A percentile compares a stretch with the other conserved stretches of the same genome.
phyloP scores from a whole-genome alignment of 1,140 invertebrate species.

The Phymastichus coffea region DNA sequence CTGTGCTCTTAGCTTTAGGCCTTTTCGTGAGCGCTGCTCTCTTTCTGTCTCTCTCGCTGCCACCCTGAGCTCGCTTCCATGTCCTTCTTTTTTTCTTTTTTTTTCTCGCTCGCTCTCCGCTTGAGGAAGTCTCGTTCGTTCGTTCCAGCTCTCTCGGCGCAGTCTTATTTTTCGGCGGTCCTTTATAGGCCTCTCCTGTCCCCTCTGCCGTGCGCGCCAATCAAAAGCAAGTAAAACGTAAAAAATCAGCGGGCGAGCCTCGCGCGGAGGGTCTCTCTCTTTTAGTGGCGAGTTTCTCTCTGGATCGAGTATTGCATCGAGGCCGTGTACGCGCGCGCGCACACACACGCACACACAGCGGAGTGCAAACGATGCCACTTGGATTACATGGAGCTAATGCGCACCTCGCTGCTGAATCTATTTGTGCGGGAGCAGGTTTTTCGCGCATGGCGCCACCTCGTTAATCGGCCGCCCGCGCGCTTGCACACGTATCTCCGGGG shows the following conservation, averaged over 20 bases:
- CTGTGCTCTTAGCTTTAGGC: constrained; percentile 23
- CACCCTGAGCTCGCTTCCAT: constrained; percentile 13
- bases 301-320: too few species aligned
- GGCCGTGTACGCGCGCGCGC: too few species aligned
- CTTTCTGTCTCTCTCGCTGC: constrained; percentile 21
- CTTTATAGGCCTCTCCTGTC: constrained; percentile 44
- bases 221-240: constrained; percentile 54
- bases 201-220: constrained; percentile 33
- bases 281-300: constrained; percentile 31
- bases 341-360: neutral
- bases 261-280: constrained; percentile 47
- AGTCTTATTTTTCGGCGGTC: constrained; percentile 52
- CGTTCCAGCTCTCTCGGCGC: constrained; percentile 19
- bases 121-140: constrained; percentile 44
- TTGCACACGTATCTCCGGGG: constrained; percentile 26
- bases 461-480: constrained; percentile 32
- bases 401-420: neutral
- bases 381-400: constrained; percentile 21
- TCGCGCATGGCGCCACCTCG: constrained; percentile 7
- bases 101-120: constrained; percentile 27
- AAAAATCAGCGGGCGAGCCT: constrained; percentile 47
- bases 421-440: neutral
- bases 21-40: constrained; percentile 20
- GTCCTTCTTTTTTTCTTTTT: constrained; percentile 16
- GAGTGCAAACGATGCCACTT: constrained; percentile 14